Conservation (phyloP, 1,140 invertebrate genomes). For the Zaprionus davidi region DNA sequence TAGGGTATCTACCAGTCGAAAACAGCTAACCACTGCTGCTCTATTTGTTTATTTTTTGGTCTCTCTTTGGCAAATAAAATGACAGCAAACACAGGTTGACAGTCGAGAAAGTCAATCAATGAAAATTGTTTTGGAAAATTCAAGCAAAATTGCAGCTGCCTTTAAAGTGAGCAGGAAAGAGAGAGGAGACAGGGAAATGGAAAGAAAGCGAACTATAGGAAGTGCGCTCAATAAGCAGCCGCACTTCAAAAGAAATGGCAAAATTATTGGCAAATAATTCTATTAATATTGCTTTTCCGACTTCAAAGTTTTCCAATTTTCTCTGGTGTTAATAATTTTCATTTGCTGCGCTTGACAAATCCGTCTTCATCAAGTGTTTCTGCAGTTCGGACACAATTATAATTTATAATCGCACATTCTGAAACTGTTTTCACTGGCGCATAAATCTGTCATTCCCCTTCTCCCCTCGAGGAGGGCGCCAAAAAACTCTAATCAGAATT, state of each 20-base stretch:
- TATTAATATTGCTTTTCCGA: slow-evolving; percentile 30
- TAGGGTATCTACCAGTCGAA: slow-evolving; percentile 9
- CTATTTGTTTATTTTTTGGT: background rate
- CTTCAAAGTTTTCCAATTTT: slow-evolving; percentile 74
- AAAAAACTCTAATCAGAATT: slow-evolving; percentile 67
- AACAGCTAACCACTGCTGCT: background rate
- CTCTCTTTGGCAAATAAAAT: slow-evolving; percentile 50
- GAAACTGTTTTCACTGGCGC: background rate
- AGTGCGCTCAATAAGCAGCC: background rate
- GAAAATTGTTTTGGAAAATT: slow-evolving; percentile 49
- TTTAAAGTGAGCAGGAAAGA: slow-evolving; percentile 20
- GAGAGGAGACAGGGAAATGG: background rate
- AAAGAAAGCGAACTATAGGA: background rate
- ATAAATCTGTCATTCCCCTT: background rate
- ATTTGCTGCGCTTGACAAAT: slow-evolving; percentile 65
- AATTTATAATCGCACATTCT: slow-evolving; percentile 25
- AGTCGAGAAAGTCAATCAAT: slow-evolving; percentile 55
- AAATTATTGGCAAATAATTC: slow-evolving; percentile 46
- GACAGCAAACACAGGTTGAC: slow-evolving; percentile 47
- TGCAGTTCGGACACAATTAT: slow-evolving; percentile 40
- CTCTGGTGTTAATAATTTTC: slow-evolving; percentile 58
- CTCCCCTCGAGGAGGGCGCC: slow-evolving; percentile 16
- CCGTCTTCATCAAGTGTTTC: slow-evolving; percentile 65
- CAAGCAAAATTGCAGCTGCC: slow-evolving; percentile 41
- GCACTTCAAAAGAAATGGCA: slow-evolving; percentile 56